Evolutionary conservation across 2,888 invertebrate species (phyloP), one percentile per base, ranked within the genome.

Genomic region (Caenorhabditis macrosperma): DNA sequence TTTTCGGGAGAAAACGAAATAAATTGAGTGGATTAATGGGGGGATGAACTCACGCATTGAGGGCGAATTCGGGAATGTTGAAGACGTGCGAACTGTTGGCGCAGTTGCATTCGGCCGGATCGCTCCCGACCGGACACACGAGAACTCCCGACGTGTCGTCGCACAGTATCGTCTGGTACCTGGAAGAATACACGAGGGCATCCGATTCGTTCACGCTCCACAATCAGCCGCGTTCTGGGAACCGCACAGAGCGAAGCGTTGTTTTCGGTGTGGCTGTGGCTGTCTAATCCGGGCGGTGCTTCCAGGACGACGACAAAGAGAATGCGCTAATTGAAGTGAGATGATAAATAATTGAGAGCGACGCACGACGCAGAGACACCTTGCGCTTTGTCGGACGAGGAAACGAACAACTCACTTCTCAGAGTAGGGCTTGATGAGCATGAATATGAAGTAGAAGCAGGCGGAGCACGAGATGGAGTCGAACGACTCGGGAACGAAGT

Each of bases 31-130:
- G 46, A 46, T 46, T 46, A 46, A 38, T 38, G 38, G 7, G 46
- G 15, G 20, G 30, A 60, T 28, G 50, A 44, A 77, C 81, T 71
- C 24, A 85, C 86, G 69, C 67, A 46, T 85, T 84, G 10, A 66
- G 24, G 24, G 82, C 82, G 50, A 81, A 86, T 30, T 84, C 82
- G 26, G 80, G 83, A n/a, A 86, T 61, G 55, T 86, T 86, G 75
- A 68, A 86, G 33, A 86, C 83, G 33, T 60, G 38, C 0, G 52
- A 6, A 0, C 67, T 66, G 55, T 83, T 78, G 15, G 55, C 50
- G 50, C 86, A 86, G 55, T 60, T 48, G 63, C 86, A 85, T 6
- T 77, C 22, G 0, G 6, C n/a, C 4, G 28, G 2, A n/a, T 68
- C 15, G 17, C 38, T 48, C 2, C 60, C 52, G 2, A 38, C 41